These are phyloP conservation scores for Aplochiton taeniatus DNA, from an alignment of 2,797 vertebrate genomes.

Conservation along the genomic window DNA sequence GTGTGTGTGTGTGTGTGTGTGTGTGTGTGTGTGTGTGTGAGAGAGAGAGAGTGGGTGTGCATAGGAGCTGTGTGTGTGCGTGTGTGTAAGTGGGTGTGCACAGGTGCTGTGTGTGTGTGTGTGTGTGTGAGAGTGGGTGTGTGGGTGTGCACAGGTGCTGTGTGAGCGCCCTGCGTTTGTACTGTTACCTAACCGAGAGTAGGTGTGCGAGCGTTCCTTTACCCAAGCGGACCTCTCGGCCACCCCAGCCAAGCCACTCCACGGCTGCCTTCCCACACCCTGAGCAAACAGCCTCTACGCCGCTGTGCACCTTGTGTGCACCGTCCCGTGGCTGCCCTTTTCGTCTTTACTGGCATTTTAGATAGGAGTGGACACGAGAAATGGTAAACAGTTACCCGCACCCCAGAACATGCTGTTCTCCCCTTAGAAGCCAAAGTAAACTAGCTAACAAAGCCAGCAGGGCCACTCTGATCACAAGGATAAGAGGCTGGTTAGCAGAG, in stretches of 20 bases:
- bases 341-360: no score
- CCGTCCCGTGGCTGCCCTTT: no score
- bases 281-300: conserved; percentile 66
- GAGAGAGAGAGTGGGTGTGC: conserved; percentile 73
- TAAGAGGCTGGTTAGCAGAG: conserved; percentile 27
- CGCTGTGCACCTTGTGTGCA: conserved; percentile 2
- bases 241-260: conserved; percentile 28
- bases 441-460: conserved; percentile 22
- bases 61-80: conserved; percentile 40
- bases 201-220: conserved; percentile 62
- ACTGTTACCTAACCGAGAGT: conserved; percentile 72
- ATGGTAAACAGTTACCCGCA: no score
- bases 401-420: no score
- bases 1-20: no score
- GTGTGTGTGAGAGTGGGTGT: conserved; percentile 67
- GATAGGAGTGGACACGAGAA: no score
- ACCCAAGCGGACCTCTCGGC: conserved; percentile 56
- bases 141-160: conserved; percentile 55
- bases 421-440: no score
- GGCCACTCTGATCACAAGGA: conserved; percentile 48
- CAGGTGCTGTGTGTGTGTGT: conserved; percentile 46
- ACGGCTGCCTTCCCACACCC: conserved; percentile 49
- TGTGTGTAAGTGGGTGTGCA: no score
- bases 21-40: no score
- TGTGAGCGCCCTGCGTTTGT: conserved; percentile 41